Evolutionary conservation across 2,888 invertebrate genomes (phyloP), one percentile per base, ranked within the genome.

Genomic region (Mimas tiliae): DNA sequence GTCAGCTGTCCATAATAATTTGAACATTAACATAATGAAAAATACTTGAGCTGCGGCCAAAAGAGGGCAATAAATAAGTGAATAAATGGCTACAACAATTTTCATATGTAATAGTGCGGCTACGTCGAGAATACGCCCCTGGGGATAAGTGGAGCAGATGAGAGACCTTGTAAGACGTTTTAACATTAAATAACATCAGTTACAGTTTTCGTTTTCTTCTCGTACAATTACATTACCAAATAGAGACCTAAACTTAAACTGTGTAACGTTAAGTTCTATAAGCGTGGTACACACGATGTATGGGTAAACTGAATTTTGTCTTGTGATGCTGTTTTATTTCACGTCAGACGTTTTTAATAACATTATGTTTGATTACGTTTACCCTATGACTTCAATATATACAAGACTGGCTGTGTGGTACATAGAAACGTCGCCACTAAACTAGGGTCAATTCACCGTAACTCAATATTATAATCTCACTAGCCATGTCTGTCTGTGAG

Each of bases 31-130:
- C 73, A 74, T 85, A 83, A 82, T 84, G 82, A 87, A 88, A 86
- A 85, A 86, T 84, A 82, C 70, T 87, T 88, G 84, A 85, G 76
- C 74, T 71, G 58, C 73, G 70, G 86, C 88, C 88, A 89, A 88
- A 87, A 80, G 74, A 76, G 70, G 69, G 74, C 72, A 79, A 86
- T 86, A 87, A 87, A 88, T 84, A 68, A 66, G 21, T 33, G 71
- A 68, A 69, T 66, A 73, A 63, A 69, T 68, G 69, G 68, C 68
- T 68, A 72, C 72, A 69, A 68, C 82, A 86, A 87, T 90, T 86
- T 86, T 75, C 85, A 88, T 89, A 89, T 53, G n/a, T 80, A 85
- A 88, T 85, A 85, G 78, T 74, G 69, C 69, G 75, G 81, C 81
- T 80, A 78, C 78, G 75, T 74, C 45, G 34, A 52, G 62, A 66